Conservation (phyloP, 2,888 invertebrate genomes). For the Sinhomidia bicolor region DNA sequence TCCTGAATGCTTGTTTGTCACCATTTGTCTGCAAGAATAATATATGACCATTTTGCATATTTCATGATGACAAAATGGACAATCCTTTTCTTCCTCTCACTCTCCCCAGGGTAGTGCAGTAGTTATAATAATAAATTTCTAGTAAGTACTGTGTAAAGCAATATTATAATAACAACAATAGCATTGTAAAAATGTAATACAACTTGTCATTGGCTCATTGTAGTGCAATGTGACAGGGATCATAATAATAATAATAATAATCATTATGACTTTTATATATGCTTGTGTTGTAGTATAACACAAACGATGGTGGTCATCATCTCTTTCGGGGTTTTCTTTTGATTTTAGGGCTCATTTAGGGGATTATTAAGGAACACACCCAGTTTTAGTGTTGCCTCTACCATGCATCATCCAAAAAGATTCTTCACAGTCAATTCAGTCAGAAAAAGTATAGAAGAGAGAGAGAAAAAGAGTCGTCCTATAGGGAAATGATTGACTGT, state of each 20-base stretch:
- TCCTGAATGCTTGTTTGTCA: constrained; percentile 35
- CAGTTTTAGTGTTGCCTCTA: too few relatives aligned
- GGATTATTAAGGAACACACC: constrained; percentile 42
- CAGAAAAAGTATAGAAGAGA: neutral
- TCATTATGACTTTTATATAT: constrained; percentile 35
- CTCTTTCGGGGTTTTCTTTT: neutral
- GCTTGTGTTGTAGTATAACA: neutral
- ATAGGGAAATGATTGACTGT: constrained; percentile 63
- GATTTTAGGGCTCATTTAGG: constrained; percentile 45
- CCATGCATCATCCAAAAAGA: constrained; percentile 14
- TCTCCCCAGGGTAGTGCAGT: neutral
- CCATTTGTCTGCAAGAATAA: constrained; percentile 17
- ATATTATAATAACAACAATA: constrained; percentile 26
- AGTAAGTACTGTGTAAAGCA: too few relatives aligned
- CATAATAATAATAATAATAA: constrained; percentile 52
- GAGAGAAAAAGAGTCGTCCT: constrained; percentile 4
- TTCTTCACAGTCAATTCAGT: constrained; percentile 9
- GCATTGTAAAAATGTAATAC: constrained; percentile 34
- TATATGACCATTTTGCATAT: constrained; percentile 34
- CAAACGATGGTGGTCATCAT: constrained; percentile 38
- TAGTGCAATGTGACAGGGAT: constrained; percentile 51
- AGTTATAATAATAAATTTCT: constrained; percentile 26
- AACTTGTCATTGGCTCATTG: constrained; percentile 54
- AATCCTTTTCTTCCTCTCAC: constrained; percentile 37
- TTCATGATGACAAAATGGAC: constrained; percentile 35